Evolutionary conservation across 2,797 vertebrate species (phyloP).

Genomic region (Acestrorhynchus altus): DNA sequence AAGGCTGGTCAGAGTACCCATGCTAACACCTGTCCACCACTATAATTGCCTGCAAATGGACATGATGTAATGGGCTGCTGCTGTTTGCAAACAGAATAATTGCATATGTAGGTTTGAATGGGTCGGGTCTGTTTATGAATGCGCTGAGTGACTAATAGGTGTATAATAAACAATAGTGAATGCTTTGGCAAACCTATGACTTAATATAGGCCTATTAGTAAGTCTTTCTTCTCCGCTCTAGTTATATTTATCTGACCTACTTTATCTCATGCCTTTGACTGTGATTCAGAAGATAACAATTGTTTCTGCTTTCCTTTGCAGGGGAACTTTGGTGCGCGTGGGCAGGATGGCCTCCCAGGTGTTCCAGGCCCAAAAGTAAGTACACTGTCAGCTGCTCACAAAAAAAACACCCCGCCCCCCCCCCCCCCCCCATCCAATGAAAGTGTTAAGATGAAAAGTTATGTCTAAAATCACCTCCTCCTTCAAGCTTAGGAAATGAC

Average conservation of each 20-base stretch:
- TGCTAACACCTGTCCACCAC: too few species aligned
- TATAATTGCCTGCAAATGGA: too few species aligned
- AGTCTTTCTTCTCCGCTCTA: neutral
- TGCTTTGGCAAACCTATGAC: neutral
- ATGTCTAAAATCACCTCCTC: neutral
- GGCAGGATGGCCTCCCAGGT: slow-evolving; percentile 57
- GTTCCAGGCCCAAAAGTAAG: slow-evolving; percentile 61
- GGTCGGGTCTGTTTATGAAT: too few species aligned
- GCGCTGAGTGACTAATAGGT: neutral
- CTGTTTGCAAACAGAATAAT: too few species aligned
- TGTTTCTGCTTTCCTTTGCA: slow-evolving; percentile 27
- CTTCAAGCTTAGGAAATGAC: neutral
- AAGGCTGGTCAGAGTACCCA: too few species aligned
- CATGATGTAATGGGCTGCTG: too few species aligned
- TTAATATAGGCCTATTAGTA: neutral
- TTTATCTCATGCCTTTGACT: neutral
- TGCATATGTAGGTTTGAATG: too few species aligned
- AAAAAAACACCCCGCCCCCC: neutral
- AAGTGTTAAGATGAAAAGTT: slow-evolving; percentile 1
- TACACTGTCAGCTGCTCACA: slow-evolving; percentile 24
- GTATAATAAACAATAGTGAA: neutral
- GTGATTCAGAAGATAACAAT: neutral
- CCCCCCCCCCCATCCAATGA: neutral
- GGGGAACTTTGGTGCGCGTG: slow-evolving; percentile 62
- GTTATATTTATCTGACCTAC: neutral